A percentile compares a stretch with the other conserved stretches of the same genome.
phyloP scores from a whole-genome alignment of 1,140 invertebrate genomes.

The Aphis craccivora region DNA sequence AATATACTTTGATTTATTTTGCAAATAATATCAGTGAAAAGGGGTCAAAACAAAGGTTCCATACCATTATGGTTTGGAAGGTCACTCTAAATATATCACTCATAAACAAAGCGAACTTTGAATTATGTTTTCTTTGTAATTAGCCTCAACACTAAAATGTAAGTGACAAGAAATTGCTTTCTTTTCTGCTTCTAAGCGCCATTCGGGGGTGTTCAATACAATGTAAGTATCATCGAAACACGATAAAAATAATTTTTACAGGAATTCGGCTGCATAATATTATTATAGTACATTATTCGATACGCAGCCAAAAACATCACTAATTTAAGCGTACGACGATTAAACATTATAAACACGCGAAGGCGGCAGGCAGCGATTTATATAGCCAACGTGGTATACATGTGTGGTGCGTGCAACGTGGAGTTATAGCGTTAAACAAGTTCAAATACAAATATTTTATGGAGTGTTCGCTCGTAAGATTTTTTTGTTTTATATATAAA shows the following conservation, averaged over 20 bases:
- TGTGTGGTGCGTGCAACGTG: neutral
- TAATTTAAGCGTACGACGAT: neutral
- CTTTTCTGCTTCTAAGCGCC: neutral
- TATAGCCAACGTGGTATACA: neutral
- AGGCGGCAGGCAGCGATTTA: neutral
- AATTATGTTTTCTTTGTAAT: neutral
- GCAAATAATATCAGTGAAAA: neutral
- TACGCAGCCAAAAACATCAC: neutral
- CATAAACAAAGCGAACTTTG: neutral
- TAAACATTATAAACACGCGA: slow-evolving; percentile 16
- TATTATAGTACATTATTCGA: neutral
- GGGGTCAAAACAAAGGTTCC: neutral
- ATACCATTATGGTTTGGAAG: neutral
- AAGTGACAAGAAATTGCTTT: neutral
- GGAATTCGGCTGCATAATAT: neutral
- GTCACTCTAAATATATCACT: neutral
- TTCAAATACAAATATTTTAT: neutral
- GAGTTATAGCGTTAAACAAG: neutral
- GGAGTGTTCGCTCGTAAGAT: neutral
- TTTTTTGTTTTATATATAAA: neutral
- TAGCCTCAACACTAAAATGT: neutral
- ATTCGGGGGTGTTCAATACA: neutral
- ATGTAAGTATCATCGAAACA: neutral
- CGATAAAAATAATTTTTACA: neutral
- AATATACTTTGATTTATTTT: slow-evolving; percentile 8